Percentiles rank a stretch among this genome's conserved stretches.
Conservation (phyloP, 2,888 invertebrate genomes). For the Megamerina dolium region DNA sequence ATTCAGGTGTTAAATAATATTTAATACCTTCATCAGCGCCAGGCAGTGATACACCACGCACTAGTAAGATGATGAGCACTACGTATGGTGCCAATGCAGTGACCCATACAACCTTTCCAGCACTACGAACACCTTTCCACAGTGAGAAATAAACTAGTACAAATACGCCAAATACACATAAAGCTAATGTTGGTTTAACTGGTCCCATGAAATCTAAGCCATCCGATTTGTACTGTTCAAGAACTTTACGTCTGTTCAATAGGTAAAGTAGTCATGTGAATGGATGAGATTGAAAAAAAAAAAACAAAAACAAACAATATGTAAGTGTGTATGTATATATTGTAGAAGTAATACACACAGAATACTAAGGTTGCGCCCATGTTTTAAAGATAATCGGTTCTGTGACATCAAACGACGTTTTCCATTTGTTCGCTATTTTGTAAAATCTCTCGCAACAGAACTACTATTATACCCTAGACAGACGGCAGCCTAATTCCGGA, state of each 20-base stretch:
- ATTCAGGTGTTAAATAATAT: slow-evolving; percentile 84
- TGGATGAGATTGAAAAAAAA: not conserved
- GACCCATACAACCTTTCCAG: slow-evolving; percentile 95
- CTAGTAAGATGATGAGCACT: slow-evolving; percentile 77
- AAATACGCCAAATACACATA: slow-evolving; percentile 87
- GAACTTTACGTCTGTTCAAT: slow-evolving; percentile 68
- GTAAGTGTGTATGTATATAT: no score
- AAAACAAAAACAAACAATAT: no score
- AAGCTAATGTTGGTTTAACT: slow-evolving; percentile 80
- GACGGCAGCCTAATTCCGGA: no score
- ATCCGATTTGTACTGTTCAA: slow-evolving; percentile 74
- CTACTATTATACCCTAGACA: no score
- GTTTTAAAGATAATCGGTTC: no score
- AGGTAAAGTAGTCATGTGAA: not conserved
- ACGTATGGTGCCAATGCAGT: slow-evolving; percentile 90
- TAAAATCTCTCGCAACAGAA: no score
- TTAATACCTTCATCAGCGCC: slow-evolving; percentile 80
- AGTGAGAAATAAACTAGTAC: slow-evolving; percentile 90
- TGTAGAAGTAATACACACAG: no score
- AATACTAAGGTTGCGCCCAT: no score
- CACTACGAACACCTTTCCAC: slow-evolving; percentile 90
- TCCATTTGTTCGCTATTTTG: no score
- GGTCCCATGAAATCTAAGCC: slow-evolving; percentile 84
- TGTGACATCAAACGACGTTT: no score
- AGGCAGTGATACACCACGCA: slow-evolving; percentile 77